These are phyloP conservation scores for Agapornis roseicollis DNA, from an alignment of 2,113 vertebrate species.

Conservation along the genomic window DNA sequence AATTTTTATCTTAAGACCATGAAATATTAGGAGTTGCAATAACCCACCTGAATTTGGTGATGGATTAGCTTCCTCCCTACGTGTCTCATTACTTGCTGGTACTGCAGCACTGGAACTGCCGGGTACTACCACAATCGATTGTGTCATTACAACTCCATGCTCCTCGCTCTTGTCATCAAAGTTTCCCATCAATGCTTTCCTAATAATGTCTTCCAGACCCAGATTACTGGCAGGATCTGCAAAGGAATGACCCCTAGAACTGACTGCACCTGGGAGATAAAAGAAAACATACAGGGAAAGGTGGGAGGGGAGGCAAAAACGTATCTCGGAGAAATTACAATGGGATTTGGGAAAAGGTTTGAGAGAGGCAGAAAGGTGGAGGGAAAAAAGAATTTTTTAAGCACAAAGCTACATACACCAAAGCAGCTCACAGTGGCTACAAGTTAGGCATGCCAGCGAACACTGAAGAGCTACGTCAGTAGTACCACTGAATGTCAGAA, in stretches of 20 bases:
- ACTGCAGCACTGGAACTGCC: constrained; percentile 63
- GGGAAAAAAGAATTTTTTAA: neutral
- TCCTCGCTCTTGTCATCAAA: constrained; percentile 95
- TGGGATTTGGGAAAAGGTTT: neutral
- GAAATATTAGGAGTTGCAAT: neutral
- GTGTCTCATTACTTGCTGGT: constrained; percentile 72
- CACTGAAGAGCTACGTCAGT: neutral
- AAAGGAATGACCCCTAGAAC: constrained; percentile 91
- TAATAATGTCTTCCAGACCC: constrained; percentile 96
- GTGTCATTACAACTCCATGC: constrained; percentile 81
- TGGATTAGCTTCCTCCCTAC: constrained; percentile 88
- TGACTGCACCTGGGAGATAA: constrained; percentile 84
- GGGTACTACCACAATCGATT: constrained; percentile 66
- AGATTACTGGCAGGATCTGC: constrained; percentile 95
- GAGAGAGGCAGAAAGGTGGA: neutral
- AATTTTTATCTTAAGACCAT: neutral
- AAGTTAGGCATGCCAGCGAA: neutral
- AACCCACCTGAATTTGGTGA: constrained; percentile 88
- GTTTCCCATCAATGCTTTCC: constrained; percentile 96
- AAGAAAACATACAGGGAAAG: constrained; percentile 22
- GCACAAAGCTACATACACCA: neutral
- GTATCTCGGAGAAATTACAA: neutral
- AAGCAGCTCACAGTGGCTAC: neutral
- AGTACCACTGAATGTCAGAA: neutral
- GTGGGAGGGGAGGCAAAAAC: neutral